These are phyloP conservation scores for Cheirogaleus medius DNA, from an alignment of 2,113 vertebrate genomes.

Conservation along the genomic window DNA sequence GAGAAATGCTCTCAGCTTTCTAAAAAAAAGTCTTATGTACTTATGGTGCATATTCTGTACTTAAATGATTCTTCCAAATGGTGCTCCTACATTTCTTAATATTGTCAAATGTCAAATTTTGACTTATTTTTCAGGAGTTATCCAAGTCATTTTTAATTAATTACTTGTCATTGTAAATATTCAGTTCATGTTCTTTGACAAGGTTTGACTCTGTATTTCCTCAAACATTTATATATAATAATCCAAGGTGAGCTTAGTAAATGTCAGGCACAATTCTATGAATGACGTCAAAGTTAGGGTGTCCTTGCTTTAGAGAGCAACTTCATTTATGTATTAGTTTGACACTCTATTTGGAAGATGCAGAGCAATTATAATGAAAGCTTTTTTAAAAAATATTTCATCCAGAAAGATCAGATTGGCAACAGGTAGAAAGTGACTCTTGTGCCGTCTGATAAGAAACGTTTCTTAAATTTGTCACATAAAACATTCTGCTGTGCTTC, in stretches of 20 bases:
- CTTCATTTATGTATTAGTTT: background rate
- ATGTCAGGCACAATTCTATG: background rate
- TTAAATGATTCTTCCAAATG: background rate
- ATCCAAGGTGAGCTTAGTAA: background rate
- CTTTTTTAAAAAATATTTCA: background rate
- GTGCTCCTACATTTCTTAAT: background rate
- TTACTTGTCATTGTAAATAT: background rate
- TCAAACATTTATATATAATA: background rate
- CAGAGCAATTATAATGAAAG: background rate
- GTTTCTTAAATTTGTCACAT: conserved; percentile 55
- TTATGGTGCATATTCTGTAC: background rate
- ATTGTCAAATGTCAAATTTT: background rate
- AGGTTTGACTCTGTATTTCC: background rate
- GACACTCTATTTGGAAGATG: background rate
- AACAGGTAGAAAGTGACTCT: conserved; percentile 8
- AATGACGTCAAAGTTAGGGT: background rate
- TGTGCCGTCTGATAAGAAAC: conserved; percentile 13
- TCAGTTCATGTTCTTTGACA: background rate
- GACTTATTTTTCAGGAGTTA: background rate
- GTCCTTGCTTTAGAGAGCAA: background rate
- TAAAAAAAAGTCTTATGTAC: background rate
- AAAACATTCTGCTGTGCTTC: conserved; percentile 51
- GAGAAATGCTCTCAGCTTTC: background rate
- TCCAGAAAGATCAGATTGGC: background rate
- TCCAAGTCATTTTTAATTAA: background rate